Base-by-base conservation (phyloP, 2,888 invertebrate species). In the Camptogramma bilineatum region DNA sequence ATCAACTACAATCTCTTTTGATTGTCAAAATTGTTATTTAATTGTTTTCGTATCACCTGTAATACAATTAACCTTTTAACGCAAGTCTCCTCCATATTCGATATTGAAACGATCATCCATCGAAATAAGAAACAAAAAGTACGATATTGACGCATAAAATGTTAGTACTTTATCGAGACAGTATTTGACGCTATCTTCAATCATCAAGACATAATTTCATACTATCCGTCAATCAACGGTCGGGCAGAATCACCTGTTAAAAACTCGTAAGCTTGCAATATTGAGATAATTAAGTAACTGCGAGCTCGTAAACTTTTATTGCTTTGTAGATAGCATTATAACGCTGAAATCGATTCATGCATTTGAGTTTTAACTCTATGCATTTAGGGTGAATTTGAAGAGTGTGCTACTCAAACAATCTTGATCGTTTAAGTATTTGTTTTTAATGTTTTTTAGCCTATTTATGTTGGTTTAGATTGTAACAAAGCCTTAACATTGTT, bases 401-500 rank as follows among this genome's bases (percentile, higher is more conserved):
- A 10, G 16, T 0, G 34, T 3, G 3, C 3, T 39, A 2, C 3
- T 10, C 9, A 31, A 10, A 13, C 4, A 0, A 13, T 39, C 4
- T 28, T 0, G 4, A 28, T 5, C 5, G 1, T 5, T 8, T 5
- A 28, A 24, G 24, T 24, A 13, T 10, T 39, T 39, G 2, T 39
- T 39, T 39, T 9, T 1, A 31, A 31, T 31, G 31, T 5, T 9
- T 31, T 31, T 31, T 31, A 5, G 31, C 21, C 4, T 21, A 3
- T 21, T 21, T 3, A 21, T 21, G 17, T 7, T 16, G 13, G n/a
- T 1, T 5, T 44, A 8, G 21, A 48, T 39, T 59, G 50, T 58
- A 56, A 74, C 72, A 76, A 69, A 74, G 39, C 77, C 81, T 73
- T 81, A 79, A 78, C 71, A 77, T 76, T 77, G 79, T 75, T 74